These are phyloP conservation scores for Apotomis capreana DNA, from an alignment of 2,888 invertebrate genomes.

Conservation along the genomic window DNA sequence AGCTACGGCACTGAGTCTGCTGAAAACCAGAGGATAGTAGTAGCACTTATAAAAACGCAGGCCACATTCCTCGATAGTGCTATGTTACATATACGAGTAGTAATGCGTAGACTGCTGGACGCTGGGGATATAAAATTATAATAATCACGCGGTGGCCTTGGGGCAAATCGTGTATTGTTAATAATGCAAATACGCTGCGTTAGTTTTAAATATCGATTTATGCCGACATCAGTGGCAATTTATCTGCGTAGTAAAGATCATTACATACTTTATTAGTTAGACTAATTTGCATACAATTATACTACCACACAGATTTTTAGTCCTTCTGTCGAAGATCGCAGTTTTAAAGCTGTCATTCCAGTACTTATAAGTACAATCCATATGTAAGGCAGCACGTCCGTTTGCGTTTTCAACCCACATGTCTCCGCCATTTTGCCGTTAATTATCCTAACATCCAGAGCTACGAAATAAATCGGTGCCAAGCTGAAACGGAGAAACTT, in stretches of 20 bases:
- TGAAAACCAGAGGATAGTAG: neutral
- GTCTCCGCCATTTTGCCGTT: too few relatives aligned
- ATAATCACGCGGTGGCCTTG: constrained; percentile 25
- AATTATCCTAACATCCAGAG: too few relatives aligned
- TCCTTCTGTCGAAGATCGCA: too few relatives aligned
- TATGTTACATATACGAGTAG: neutral
- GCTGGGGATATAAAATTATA: constrained; percentile 27
- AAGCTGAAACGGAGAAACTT: too few relatives aligned
- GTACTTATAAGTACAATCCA: too few relatives aligned
- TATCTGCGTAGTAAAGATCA: neutral
- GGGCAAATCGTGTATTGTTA: constrained; percentile 23
- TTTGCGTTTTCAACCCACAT: too few relatives aligned
- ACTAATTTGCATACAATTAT: constrained; percentile 1
- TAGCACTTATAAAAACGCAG: neutral
- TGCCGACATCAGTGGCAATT: constrained; percentile 5
- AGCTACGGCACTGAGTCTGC: too few relatives aligned
- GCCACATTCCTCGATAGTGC: neutral
- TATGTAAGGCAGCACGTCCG: too few relatives aligned
- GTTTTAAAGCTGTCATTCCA: too few relatives aligned
- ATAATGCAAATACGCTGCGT: constrained; percentile 29
- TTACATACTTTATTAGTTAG: neutral
- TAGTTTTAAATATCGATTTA: constrained; percentile 13
- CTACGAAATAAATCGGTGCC: too few relatives aligned
- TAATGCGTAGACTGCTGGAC: constrained; percentile 10
- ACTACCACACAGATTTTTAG: too few relatives aligned